Evolutionary conservation across 2,797 vertebrate genomes (phyloP).

Genomic region (Onychomys leucogaster): DNA sequence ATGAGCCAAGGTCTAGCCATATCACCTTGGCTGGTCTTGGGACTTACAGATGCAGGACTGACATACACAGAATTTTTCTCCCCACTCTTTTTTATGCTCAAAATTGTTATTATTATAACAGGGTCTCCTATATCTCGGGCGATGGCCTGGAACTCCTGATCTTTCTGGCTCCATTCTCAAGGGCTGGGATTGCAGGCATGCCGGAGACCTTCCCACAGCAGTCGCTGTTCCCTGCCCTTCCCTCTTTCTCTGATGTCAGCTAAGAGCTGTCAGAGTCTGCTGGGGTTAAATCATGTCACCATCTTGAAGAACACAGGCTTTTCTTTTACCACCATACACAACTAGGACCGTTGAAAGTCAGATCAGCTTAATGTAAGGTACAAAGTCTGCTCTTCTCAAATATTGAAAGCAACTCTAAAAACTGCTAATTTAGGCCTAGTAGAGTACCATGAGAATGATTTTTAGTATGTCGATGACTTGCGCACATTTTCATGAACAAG

Average conservation of each 20-base stretch:
- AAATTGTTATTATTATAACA: neutral
- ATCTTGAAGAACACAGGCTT: neutral
- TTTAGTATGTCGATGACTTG: neutral
- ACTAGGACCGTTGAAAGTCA: neutral
- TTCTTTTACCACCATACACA: neutral
- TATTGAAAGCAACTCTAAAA: constrained; percentile 26
- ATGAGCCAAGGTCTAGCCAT: neutral
- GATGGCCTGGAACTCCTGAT: neutral
- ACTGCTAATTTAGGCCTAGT: neutral
- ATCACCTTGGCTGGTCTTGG: neutral
- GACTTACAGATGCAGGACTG: neutral
- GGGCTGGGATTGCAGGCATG: neutral
- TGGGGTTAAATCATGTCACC: neutral
- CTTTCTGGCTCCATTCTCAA: neutral
- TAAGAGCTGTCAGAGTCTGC: neutral
- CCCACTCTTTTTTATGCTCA: neutral
- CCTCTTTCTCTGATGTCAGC: neutral
- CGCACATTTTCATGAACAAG: constrained; percentile 8
- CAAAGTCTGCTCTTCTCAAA: neutral
- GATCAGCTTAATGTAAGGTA: neutral
- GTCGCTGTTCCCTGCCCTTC: neutral
- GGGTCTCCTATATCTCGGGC: neutral
- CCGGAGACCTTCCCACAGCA: accelerated
- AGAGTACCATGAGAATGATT: neutral
- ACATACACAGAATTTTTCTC: neutral